Base-by-base conservation (phyloP, 2,113 vertebrate species). In the Mustela lutreola region DNA sequence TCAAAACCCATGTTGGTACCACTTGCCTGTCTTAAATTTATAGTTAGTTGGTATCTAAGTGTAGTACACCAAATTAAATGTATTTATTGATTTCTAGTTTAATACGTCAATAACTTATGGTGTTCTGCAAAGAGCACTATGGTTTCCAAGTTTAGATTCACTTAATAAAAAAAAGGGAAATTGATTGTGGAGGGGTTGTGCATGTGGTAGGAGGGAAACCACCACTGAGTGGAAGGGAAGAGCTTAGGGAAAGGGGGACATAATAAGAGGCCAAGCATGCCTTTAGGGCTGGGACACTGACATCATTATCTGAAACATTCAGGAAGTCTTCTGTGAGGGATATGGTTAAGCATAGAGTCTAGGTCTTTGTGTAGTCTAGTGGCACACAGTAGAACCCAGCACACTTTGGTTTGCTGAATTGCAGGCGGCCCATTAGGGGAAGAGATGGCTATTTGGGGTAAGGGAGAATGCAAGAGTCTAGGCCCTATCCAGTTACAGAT, bases 11-110 rank as follows among this genome's bases (percentile, higher is more conserved):
- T 94, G 14, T 83, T 94, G 39, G 58, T 96, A 53, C 39, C 11
- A 26, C n/a, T 89, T 89, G 83, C 28, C n/a, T 88, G 33, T 70
- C n/a, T 70, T 84, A 56, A 94, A 84, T 56, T 94, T 91, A 88
- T 7, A 90, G 60, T 63, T 71, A 79, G 11, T 94, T 91, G n/a
- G 22, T 86, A 79, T 88, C 14, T 28, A 82, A 91, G 22, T 88
- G 28, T 95, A 91, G 42, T 42, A n/a, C 79, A 79, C 18, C 79
- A 73, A 89, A 84, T 79, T 89, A 81, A 70, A 56, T 95, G 53
- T 82, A 53, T 87, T 82, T 94, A 56, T 56, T 94, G 70, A 82
- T 92, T 84, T 94, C 78, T 92, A 80, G n/a, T 73, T 53, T 82
- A 88, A 79, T 33, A 4, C 53, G 14, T 33, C 45, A 60, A 62